Evolutionary conservation across 2,113 vertebrate genomes (phyloP).

Genomic region (Rafetus swinhoei): DNA sequence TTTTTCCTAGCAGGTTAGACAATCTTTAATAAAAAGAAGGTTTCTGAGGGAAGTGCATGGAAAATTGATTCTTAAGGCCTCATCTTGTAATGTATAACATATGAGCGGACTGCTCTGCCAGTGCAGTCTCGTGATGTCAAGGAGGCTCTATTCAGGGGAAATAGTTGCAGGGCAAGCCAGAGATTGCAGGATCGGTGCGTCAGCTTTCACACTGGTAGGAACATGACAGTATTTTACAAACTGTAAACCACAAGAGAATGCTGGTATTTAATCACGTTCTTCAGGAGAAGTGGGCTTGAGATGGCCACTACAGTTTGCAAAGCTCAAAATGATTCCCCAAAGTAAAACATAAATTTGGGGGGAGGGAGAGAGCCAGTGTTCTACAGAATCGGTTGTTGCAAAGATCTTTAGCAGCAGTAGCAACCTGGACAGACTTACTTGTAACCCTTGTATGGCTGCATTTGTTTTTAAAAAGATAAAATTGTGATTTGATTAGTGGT

Average conservation of each 20-base stretch:
- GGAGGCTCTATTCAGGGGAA: slow-evolving; percentile 29
- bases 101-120: slow-evolving; percentile 28
- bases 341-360: slow-evolving; percentile 50
- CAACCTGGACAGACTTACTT: slow-evolving; percentile 14
- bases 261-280: slow-evolving; percentile 54
- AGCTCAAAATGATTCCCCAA: slow-evolving; percentile 35
- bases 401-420: slow-evolving; percentile 38
- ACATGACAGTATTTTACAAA: slow-evolving; percentile 48
- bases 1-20: slow-evolving; percentile 36
- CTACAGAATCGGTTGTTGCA: slow-evolving; percentile 33
- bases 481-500: slow-evolving; percentile 7
- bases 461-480: slow-evolving; percentile 30
- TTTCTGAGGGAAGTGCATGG: slow-evolving; percentile 34
- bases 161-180: slow-evolving; percentile 14
- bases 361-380: slow-evolving; percentile 31
- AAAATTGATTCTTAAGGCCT: slow-evolving; percentile 44
- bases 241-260: slow-evolving; percentile 33
- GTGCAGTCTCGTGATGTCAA: neutral
- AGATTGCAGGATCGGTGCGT: slow-evolving; percentile 18
- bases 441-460: slow-evolving; percentile 18
- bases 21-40: slow-evolving; percentile 5
- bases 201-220: slow-evolving; percentile 41
- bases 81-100: slow-evolving; percentile 45
- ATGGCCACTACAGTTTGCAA: slow-evolving; percentile 52
- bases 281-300: slow-evolving; percentile 58